Evolutionary conservation across 2,888 invertebrate species (phyloP), one percentile per base, ranked within the genome.

Genomic region (Creontiades dilutus): DNA sequence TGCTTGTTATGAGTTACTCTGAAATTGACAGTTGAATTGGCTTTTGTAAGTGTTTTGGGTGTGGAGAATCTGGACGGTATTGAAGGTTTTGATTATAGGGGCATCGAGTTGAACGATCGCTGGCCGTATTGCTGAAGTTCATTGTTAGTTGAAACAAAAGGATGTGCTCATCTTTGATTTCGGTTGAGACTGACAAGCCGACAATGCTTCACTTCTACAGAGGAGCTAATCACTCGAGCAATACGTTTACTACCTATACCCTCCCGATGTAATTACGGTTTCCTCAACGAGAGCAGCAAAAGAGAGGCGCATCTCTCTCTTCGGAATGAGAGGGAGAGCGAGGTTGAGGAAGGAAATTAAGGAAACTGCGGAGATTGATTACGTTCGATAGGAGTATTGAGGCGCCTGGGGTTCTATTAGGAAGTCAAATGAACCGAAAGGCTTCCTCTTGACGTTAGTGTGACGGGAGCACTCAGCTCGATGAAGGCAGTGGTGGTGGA

Each of bases 361-460:
- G 27, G 80, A 80, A 80, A 28, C 80, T 37, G 80, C n/a, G n/a
- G 82, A 47, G 82, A 82, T 82, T 52, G 82, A 82, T 82, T 82
- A 52, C 47, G 52, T 52, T 82, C 80, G 82, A 82, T 82, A 52
- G 47, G 81, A 81, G 46, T 19, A 52, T 82, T 48, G 82, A 48
- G 16, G 82, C 52, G 48, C 52, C 14, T 48, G 78, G 37, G 48
- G 52, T 48, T 82, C 82, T 82, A 82, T 82, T 82, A 82, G 52
- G 19, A 52, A 82, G 82, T 82, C 82, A 82, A 82, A 82, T 82
- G 81, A 82, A 82, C 48, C 82, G 23, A 48, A 82, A 47, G 82
- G 52, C 82, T 48, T 23, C 68, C 68, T 68, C 68, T 68, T 68
- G 68, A 68, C 68, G 68, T 68, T 68, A 68, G 68, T 68, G 68